A percentile compares a stretch with the other conserved stretches of the same genome.
Evolutionary conservation across 2,113 vertebrate genomes (phyloP).

Genomic region (Microtus montanus): DNA sequence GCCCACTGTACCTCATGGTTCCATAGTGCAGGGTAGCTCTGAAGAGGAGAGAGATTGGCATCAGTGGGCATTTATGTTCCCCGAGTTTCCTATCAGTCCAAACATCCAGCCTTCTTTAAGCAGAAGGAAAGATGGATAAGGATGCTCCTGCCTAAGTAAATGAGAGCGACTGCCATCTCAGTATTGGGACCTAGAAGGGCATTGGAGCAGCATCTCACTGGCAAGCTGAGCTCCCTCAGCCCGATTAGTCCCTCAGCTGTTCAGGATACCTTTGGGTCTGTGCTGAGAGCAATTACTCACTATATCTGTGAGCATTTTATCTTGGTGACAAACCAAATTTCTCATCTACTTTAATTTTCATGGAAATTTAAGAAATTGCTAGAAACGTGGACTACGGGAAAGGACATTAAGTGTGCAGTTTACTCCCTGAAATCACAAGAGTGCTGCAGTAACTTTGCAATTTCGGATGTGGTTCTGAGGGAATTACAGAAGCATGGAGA

Average conservation of each 20-base stretch:
- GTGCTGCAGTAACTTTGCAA: neutral
- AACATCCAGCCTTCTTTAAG: neutral
- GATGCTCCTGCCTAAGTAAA: neutral
- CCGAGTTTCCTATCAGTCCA: neutral
- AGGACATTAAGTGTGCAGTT: neutral
- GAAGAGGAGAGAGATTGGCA: neutral
- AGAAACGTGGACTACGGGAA: neutral
- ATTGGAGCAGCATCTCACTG: neutral
- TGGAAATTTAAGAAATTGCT: constrained; percentile 28
- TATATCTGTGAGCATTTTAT: constrained; percentile 54
- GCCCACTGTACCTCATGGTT: neutral
- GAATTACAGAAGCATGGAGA: neutral
- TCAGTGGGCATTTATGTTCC: neutral
- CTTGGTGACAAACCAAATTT: constrained; percentile 48
- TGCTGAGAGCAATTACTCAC: constrained; percentile 44
- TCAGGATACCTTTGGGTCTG: neutral
- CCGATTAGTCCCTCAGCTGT: constrained; percentile 45
- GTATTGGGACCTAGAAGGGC: constrained; percentile 50
- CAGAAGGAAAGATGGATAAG: neutral
- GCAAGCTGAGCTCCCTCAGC: constrained; percentile 47
- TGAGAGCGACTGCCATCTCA: constrained; percentile 34
- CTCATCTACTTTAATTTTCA: constrained; percentile 26
- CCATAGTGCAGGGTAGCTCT: neutral
- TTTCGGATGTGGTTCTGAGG: neutral
- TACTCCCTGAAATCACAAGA: accelerated